Percentiles rank a stretch among this genome's conserved stretches.
Evolutionary conservation across 2,888 invertebrate genomes (phyloP).

Genomic region (Drosophila percnosoma): DNA sequence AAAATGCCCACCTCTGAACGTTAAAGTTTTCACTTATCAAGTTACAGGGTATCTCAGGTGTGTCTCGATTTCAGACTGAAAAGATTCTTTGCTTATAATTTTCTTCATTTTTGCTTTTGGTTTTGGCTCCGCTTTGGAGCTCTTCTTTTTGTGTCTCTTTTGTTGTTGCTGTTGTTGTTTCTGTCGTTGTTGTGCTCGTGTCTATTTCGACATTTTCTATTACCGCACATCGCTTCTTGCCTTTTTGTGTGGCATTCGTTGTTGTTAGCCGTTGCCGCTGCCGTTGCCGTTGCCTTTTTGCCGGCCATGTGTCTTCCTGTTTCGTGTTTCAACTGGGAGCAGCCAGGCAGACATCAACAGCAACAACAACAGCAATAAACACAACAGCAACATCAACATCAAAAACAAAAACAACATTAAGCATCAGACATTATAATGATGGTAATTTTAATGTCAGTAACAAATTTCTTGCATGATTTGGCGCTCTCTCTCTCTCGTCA

Average conservation of each 20-base stretch:
- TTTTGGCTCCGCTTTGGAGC: constrained; percentile 24
- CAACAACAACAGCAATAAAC: background rate
- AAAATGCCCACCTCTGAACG: background rate
- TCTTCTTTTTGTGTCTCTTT: constrained; percentile 10
- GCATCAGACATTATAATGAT: constrained; percentile 73
- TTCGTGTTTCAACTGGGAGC: constrained; percentile 47
- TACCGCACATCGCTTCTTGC: constrained; percentile 70
- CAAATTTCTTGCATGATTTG: constrained; percentile 81
- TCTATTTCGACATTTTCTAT: constrained; percentile 77
- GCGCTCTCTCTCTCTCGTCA: constrained; percentile 8
- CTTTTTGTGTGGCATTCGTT: constrained; percentile 36
- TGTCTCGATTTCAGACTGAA: background rate
- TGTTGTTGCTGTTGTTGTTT: background rate
- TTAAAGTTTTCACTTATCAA: background rate
- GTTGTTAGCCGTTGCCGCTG: constrained; percentile 19
- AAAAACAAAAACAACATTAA: constrained; percentile 1
- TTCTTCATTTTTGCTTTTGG: constrained; percentile 53
- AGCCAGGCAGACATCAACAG: constrained; percentile 8
- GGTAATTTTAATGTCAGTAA: constrained; percentile 81
- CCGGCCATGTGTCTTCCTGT: constrained; percentile 62
- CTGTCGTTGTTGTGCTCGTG: constrained; percentile 24
- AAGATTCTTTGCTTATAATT: constrained; percentile 39
- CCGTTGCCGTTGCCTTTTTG: constrained; percentile 23
- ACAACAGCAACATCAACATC: no score
- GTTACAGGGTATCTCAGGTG: constrained; percentile 29